Percentiles rank a stretch among this genome's conserved stretches.
Conservation (phyloP, 2,113 vertebrate species). For the Silurus glanis region DNA sequence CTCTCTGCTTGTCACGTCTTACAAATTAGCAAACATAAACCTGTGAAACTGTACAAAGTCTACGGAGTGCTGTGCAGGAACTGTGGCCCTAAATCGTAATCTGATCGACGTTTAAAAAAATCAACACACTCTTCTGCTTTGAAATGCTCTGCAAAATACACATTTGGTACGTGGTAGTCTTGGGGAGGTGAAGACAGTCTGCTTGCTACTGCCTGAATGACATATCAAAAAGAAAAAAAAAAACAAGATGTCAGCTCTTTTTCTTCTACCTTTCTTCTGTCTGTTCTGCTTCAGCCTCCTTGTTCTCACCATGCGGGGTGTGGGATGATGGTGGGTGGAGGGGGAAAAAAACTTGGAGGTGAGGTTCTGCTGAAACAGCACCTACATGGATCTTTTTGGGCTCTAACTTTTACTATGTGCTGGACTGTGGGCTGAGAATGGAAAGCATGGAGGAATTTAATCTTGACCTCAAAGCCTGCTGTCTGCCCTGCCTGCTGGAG, state of each 20-base stretch:
- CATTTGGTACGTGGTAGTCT: not conserved
- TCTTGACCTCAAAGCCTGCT: not conserved
- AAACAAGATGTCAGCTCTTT: constrained; percentile 31
- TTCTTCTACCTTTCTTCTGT: not conserved
- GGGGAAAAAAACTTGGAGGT: not conserved
- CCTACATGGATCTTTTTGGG: constrained; percentile 11
- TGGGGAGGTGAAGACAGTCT: constrained; percentile 15
- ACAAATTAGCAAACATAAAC: not conserved
- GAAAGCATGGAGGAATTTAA: not conserved
- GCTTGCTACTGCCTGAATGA: constrained; percentile 30
- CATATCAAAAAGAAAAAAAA: constrained; percentile 31
- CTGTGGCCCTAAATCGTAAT: not conserved
- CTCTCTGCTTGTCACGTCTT: not conserved
- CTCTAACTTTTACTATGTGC: constrained; percentile 21
- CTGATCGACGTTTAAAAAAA: not conserved
- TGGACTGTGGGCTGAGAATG: constrained; percentile 3
- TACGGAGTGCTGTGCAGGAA: not conserved
- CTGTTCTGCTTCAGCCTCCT: constrained; percentile 9
- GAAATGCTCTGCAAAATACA: not conserved
- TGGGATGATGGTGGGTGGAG: not conserved
- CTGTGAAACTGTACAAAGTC: not conserved
- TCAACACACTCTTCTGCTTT: not conserved
- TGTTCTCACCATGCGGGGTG: not conserved
- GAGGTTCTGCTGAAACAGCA: constrained; percentile 48
- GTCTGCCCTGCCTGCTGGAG: constrained; percentile 25